Evolutionary conservation across 2,888 invertebrate species (phyloP), one percentile per base, ranked within the genome.

Genomic region (Ischnura elegans): DNA sequence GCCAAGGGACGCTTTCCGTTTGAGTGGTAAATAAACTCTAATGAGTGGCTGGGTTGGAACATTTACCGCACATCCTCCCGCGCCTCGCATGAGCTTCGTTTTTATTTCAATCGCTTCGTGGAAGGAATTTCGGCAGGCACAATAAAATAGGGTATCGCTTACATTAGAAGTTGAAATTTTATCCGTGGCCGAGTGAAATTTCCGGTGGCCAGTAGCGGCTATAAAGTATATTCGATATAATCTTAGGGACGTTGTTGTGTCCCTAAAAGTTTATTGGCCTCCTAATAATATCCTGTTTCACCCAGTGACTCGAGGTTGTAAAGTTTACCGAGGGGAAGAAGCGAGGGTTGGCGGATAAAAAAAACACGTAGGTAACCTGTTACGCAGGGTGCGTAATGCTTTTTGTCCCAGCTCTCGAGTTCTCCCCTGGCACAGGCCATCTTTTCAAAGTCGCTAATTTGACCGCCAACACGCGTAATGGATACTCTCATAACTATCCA

Each of bases 171-270:
- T n/a, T 61, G 61, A 90, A 90, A 90, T 61, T 90, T 90, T 90
- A 90, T 66, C 61, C 90, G 43, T 45, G 90, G 76, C 76, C 29
- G 76, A 90, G 61, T 45, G 90, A 90, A 61, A 90, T 90, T 90
- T 90, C 90, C 87, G 87, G 87, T 87, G 87, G 87, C 87, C 90
- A 90, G 90, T 90, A 90, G 90, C 90, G 66, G 90, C 90, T 66
- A 90, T 90, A 90, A 90, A 90, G 90, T 66, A 90, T 90, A 66
- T 90, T 90, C 90, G 90, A 90, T 90, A 90, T 90, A 90, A 90
- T 90, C 90, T 51, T 87, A 87, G 87, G 25, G 87, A 25, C 25
- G 61, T 76, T 43, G 90, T 36, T 29, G 87, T 87, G 51, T 87
- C 51, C 61, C 61, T 61, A 90, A 90, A 90, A 90, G 90, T 90